Percentiles rank a stretch among this genome's conserved stretches.
Conservation (phyloP, 2,888 invertebrate genomes). For the Thymelicus acteon region DNA sequence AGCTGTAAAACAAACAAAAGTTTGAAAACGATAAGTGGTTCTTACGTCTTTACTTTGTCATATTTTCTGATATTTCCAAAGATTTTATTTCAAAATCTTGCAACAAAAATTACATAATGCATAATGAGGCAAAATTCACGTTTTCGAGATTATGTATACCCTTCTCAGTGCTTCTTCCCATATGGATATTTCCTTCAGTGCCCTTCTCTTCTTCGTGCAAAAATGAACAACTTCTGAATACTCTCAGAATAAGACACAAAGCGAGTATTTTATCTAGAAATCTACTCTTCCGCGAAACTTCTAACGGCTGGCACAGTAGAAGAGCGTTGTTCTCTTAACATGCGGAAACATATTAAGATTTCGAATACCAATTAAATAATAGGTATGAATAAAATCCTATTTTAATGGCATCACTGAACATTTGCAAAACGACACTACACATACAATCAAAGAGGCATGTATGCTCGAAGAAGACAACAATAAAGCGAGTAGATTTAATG, state of each 20-base stretch:
- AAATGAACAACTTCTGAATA: background rate
- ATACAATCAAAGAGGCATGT: background rate
- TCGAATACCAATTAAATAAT: background rate
- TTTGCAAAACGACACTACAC: background rate
- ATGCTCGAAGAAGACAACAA: background rate
- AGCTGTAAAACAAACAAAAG: no score
- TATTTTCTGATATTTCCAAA: no score
- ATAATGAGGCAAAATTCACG: no score
- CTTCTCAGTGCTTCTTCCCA: no score
- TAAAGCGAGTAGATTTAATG: conserved; percentile 10
- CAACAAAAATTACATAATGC: no score
- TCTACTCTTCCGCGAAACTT: background rate
- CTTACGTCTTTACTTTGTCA: no score
- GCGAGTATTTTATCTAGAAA: background rate
- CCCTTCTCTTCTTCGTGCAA: no score
- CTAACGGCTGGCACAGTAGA: background rate
- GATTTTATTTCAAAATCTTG: no score
- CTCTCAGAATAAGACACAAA: background rate
- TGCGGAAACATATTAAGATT: background rate
- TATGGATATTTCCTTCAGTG: no score
- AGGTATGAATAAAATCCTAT: background rate
- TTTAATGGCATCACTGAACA: background rate
- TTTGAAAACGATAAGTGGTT: no score
- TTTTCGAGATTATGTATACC: no score
- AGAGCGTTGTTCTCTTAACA: conserved; percentile 1